phyloP scores from a whole-genome alignment of 1,140 invertebrate species.

The Pogonus chalceus region DNA sequence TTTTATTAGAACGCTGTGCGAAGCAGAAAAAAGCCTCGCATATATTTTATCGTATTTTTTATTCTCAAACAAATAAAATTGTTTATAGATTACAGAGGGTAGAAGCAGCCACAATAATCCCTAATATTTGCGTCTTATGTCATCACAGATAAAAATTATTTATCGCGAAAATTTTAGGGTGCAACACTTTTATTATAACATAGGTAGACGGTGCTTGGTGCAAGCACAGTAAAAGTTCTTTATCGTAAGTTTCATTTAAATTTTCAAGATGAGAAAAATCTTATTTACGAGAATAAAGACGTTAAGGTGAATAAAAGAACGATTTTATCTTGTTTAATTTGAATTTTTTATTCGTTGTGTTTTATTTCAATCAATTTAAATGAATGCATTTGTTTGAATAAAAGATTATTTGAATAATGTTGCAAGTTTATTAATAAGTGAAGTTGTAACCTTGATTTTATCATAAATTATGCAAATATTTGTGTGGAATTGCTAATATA shows the following conservation, averaged over 20 bases:
- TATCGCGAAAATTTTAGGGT: slow-evolving; percentile 13
- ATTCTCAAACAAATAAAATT: slow-evolving; percentile 14
- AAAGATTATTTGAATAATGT: too few relatives aligned
- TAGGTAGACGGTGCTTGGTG: slow-evolving; percentile 14
- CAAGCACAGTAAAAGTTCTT: slow-evolving; percentile 18
- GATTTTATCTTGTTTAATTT: too few relatives aligned
- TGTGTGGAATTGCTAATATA: too few relatives aligned
- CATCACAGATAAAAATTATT: slow-evolving; percentile 19
- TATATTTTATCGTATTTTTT: slow-evolving; percentile 14
- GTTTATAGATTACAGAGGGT: slow-evolving; percentile 10
- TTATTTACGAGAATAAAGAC: too few relatives aligned
- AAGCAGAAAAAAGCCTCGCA: slow-evolving; percentile 2
- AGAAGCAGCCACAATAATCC: slow-evolving; percentile 2
- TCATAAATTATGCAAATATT: too few relatives aligned
- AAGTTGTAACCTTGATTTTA: too few relatives aligned
- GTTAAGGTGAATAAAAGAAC: too few relatives aligned
- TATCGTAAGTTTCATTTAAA: slow-evolving; percentile 18
- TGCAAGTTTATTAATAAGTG: too few relatives aligned
- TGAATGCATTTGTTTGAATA: too few relatives aligned
- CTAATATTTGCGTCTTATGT: slow-evolving; percentile 18
- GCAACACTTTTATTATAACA: slow-evolving; percentile 14
- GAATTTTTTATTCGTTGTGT: too few relatives aligned
- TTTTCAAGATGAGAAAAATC: slow-evolving; percentile 17
- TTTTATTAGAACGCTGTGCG: not conserved
- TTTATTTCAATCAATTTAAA: too few relatives aligned